Evolutionary conservation across 2,888 invertebrate species (phyloP), one percentile per base, ranked within the genome.

Genomic region (Polydrusus cervinus): DNA sequence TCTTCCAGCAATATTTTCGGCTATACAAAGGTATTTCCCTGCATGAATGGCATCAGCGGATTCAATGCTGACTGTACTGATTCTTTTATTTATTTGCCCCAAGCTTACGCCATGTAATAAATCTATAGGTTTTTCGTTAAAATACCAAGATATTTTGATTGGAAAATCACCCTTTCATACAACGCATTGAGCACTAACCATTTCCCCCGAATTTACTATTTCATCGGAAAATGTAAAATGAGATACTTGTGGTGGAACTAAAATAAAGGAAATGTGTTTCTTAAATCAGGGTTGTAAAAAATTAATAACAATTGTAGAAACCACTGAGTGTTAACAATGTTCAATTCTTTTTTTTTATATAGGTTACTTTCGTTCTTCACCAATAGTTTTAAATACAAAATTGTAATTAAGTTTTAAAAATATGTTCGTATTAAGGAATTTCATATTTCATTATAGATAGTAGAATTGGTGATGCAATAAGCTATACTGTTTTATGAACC

Each of bases 91-190:
- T 83, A 91, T 90, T 86, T 90, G 90, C 57, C 89, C 88, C 47
- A 91, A 89, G 0, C 89, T 87, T 72, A 92, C 88, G 79, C 91
- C 91, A 78, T 87, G 87, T 70, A 92, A 88, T 79, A 91, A 91
- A 78, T 87, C 87, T 13, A 78, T 70, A 71, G 87, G 86, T 65
- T 89, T 84, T 10, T 87, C 85, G 71, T 90, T 91, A 80, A 92
- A 89, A 55, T 89, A 88, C 94, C 94, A 94, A 61, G 88, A 87
- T 45, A 94, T 90, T 76, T 90, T 89, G 61, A 96, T 88, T 3
- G 95, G 95, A 83, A 91, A 90, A 86, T 95, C 95, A 73, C 95
- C 94, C 86, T 94, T 93, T 81, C 74, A 90, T 89, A 74, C 90
- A 71, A 92, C 89, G 84, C 94, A 94, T 69, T 91, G 91, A 18